Evolutionary conservation across 1,140 invertebrate genomes (phyloP), one percentile per base, ranked within the genome.

Genomic region (Berghia stephanieae): DNA sequence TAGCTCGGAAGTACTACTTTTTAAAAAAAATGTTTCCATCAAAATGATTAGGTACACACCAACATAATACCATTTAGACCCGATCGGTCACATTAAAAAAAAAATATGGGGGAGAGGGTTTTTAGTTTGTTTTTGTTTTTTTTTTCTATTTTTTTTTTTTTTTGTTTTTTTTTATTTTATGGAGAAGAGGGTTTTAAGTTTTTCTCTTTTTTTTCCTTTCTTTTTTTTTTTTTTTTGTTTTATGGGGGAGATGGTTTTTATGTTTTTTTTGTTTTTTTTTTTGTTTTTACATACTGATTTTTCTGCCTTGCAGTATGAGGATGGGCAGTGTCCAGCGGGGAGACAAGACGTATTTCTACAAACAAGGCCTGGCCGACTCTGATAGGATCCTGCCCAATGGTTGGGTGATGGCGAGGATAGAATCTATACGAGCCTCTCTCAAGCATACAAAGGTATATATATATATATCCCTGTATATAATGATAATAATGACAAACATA

Each of bases 351-450:
- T 42, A 73, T 10, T 83, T 83, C 67, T 80, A 81, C 67, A 18
- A 70, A 18, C 38, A 60, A 34, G 81, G 81, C 4, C 52, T 83
- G 36, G 78, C 79, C 21, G 70, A 81, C 52, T 79, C 68, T 43
- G 79, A 68, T 46, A 73, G 79, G 21, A 52, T 36, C 38, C 70
- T 79, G 16, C 27, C 46, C 1, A 68, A 69, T 68, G 78, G 78
- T 21, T 83, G 81, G 81, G 66, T 68, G 16, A 78, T 83, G 81
- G 55, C 68, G 18, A 79, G 71, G n/a, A 52, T 83, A 43, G 74
- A 73, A 24, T 66, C 69, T 13, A 73, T 83, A 24, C 66, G 71
- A 38, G 60, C 55, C 18, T 49, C 40, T 55, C 52, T 72, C n/a
- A 67, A 73, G 40, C 70, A 74, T 42, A 18, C 40, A 13, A 71